A percentile compares a stretch with the other conserved stretches of the same genome.
Evolutionary conservation across 2,797 vertebrate genomes (phyloP).

Genomic region (Clarias fuscus): DNA sequence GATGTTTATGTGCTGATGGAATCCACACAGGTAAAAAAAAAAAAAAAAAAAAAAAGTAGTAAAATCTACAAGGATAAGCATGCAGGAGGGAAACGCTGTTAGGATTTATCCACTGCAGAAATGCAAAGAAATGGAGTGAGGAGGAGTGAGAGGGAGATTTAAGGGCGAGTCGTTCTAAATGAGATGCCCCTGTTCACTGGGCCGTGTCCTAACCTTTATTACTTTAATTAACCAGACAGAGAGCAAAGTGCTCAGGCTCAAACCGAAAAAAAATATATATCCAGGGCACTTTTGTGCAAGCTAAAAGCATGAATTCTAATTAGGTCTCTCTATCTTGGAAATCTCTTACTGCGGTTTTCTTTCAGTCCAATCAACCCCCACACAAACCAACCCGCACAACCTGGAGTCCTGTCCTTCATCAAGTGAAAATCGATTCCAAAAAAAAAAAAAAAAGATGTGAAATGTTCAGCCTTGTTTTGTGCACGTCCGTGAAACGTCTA

Average conservation of each 20-base stretch:
- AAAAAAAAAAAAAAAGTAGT: no score
- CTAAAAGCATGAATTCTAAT: conserved; percentile 17
- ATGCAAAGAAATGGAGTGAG: not conserved
- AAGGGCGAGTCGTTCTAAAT: conserved; percentile 20
- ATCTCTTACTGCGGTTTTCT: not conserved
- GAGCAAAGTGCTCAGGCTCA: conserved; percentile 23
- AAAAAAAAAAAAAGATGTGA: not conserved
- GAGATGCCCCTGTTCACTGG: conserved; percentile 33
- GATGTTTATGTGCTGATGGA: not conserved
- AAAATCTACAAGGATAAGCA: not conserved
- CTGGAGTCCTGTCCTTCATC: not conserved
- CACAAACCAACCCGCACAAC: no score
- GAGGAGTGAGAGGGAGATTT: conserved; percentile 14
- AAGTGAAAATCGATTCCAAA: conserved; percentile 8
- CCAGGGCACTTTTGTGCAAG: not conserved
- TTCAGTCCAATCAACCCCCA: no score
- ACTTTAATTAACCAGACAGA: conserved; percentile 48
- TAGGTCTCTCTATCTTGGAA: not conserved
- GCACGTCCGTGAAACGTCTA: not conserved
- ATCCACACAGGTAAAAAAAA: no score
- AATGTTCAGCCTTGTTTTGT: not conserved
- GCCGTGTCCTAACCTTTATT: conserved; percentile 49
- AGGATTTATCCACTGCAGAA: not conserved
- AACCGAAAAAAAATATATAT: not conserved
- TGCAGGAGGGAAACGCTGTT: not conserved